phyloP scores from a whole-genome alignment of 2,113 vertebrate species.

The Chrysochloris asiatica region DNA sequence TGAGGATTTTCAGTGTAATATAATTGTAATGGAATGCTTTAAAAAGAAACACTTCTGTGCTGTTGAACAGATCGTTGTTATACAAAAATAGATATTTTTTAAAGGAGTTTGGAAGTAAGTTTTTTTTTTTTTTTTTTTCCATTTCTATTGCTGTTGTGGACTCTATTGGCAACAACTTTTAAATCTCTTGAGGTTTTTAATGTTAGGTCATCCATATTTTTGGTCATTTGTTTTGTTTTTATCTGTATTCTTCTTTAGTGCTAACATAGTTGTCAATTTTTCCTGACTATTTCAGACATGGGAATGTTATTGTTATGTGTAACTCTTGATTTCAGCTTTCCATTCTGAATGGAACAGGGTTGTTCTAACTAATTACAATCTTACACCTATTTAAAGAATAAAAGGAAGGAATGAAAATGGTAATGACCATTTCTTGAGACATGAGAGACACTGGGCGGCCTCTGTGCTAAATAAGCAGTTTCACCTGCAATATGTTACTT shows the following conservation, averaged over 20 bases:
- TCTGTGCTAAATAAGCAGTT: not conserved
- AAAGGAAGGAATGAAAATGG: not conserved
- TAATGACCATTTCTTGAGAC: not conserved
- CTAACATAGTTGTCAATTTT: not conserved
- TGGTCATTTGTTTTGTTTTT: not conserved
- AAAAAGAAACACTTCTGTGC: slow-evolving; percentile 1
- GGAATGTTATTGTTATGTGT: slow-evolving; percentile 26
- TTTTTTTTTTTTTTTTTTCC: not conserved
- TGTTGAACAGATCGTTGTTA: slow-evolving; percentile 6
- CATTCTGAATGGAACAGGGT: not conserved
- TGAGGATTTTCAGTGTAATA: not conserved
- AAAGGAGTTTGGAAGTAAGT: not conserved
- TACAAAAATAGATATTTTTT: not conserved
- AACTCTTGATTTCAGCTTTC: not conserved
- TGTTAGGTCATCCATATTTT: not conserved
- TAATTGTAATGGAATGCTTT: not conserved
- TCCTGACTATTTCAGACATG: slow-evolving; percentile 28
- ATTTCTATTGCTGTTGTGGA: not conserved
- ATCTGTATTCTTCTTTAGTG: not conserved
- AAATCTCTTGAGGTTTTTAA: slow-evolving; percentile 15
- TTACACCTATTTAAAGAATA: not conserved
- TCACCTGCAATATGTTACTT: not conserved
- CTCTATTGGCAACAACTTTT: slow-evolving; percentile 6
- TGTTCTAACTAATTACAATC: slow-evolving; percentile 26
- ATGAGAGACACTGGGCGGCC: not conserved